These are phyloP conservation scores for Candoia aspera DNA, from an alignment of 2,113 vertebrate species.

Conservation along the genomic window DNA sequence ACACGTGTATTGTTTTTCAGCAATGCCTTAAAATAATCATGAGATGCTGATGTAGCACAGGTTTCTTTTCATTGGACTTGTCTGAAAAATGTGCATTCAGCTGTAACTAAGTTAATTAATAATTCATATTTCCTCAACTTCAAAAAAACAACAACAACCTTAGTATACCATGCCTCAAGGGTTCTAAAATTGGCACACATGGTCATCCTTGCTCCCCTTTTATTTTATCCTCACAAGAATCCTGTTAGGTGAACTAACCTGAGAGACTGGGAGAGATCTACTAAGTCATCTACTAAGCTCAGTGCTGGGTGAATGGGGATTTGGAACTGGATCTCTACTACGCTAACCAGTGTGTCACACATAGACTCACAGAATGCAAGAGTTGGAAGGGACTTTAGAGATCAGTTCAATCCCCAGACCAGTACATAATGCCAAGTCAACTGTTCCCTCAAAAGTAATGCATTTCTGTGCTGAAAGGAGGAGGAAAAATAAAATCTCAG, in stretches of 20 bases:
- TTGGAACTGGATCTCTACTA: background rate
- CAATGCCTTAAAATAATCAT: rapidly evolving
- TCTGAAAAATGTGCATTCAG: background rate
- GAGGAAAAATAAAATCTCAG: background rate
- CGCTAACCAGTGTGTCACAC: background rate
- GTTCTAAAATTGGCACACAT: background rate
- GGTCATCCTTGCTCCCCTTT: background rate
- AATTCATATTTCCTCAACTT: background rate
- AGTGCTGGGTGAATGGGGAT: background rate
- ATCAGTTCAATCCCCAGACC: background rate
- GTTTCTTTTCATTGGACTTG: background rate
- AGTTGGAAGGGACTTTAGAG: background rate
- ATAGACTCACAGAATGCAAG: background rate
- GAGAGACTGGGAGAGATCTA: background rate
- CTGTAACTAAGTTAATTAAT: slow-evolving; percentile 9
- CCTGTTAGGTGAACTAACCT: background rate
- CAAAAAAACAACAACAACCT: background rate
- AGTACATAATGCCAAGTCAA: background rate
- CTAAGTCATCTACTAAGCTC: background rate
- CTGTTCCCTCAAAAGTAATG: background rate
- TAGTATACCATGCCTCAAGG: background rate
- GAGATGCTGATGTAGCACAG: background rate
- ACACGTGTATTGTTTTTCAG: background rate
- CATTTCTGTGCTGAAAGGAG: background rate
- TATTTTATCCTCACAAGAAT: background rate